Base-by-base conservation (phyloP, 1,140 invertebrate species). In the Drosophila nebulosa region DNA sequence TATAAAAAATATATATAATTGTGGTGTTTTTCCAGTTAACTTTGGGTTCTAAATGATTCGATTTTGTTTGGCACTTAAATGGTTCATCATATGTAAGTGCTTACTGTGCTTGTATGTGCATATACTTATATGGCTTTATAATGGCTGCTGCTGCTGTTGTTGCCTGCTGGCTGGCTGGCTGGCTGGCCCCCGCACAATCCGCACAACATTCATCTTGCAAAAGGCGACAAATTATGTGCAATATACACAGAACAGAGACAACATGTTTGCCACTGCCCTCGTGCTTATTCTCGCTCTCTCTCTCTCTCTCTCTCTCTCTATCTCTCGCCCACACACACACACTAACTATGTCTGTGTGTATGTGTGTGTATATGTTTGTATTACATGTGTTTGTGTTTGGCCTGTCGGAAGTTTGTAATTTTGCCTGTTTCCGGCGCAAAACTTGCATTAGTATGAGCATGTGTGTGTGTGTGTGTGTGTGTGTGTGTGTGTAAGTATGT, bases 361-460 rank as follows among this genome's bases (percentile, higher is more conserved):
- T 59, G 46, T 59, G 68, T 64, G n/a, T 56, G 52, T 65, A 26
- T 58, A 50, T 75, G 61, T 75, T 60, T 72, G 64, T 65, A 69
- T 64, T 71, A 75, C 72, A 78, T 78, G 72, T 78, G 69, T 75
- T 76, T 78, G 73, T 78, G 64, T 75, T 89, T 85, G 74, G 85
- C 53, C 83, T 89, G 86, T 89, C 85, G 85, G 85, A 89, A 89
- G 86, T 89, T 89, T 89, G 85, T 89, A 89, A 89, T 89, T 89
- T 89, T 81, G 77, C 86, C 78, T 89, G 85, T 89, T 89, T 89
- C 85, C 85, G 81, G 85, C 75, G 69, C 85, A 89, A 89, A 89
- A 85, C 86, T 89, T 89, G 78, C 80, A 85, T 89, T 85, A 89
- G 80, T 89, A 52, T 66, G 36, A n/a, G 18, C 39, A 56, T 63